Evolutionary conservation across 1,140 invertebrate genomes (phyloP), one percentile per base, ranked within the genome.

Genomic region (Chymomyza costata): DNA sequence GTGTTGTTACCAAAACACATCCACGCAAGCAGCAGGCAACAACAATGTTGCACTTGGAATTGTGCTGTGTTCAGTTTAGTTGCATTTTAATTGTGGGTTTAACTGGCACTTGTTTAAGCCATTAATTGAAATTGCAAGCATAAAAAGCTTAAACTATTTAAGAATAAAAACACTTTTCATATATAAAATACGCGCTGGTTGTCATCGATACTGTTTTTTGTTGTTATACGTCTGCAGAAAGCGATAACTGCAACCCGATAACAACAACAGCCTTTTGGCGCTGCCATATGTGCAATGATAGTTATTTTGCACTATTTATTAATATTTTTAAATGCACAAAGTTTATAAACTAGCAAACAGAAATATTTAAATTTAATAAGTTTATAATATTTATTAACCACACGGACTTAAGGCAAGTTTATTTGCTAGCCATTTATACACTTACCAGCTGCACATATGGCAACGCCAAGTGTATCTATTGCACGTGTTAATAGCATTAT

Each of bases 121-220:
- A n/a, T n/a, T n/a, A n/a, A n/a, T n/a, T n/a, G n/a, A n/a, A n/a
- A n/a, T n/a, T n/a, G n/a, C n/a, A n/a, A n/a, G n/a, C n/a, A n/a
- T n/a, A n/a, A n/a, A n/a, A n/a, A n/a, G n/a, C n/a, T n/a, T n/a
- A n/a, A n/a, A n/a, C n/a, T n/a, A n/a, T n/a, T n/a, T n/a, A n/a
- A n/a, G n/a, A 73, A 73, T 68, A 73, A 73, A 73, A 74, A 68
- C 64, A 74, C 58, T 63, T 44, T 46, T 62, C 43, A 66, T 54
- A 63, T 43, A 55, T 44, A 43, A 25, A 59, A 32, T 34, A 45
- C 28, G 46, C 37, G 58, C 44, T 66, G 56, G 34, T 76, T 65
- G 71, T 76, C 71, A 78, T 76, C 65, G 66, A 76, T 76, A 54
- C 46, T 47, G 45, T 44, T 32, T 45, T 25, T 69, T 60, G 57